Percentiles rank a stretch among this genome's conserved stretches.
Conservation (phyloP, 2,888 invertebrate genomes). For the Prosopocoilus inquinatus region DNA sequence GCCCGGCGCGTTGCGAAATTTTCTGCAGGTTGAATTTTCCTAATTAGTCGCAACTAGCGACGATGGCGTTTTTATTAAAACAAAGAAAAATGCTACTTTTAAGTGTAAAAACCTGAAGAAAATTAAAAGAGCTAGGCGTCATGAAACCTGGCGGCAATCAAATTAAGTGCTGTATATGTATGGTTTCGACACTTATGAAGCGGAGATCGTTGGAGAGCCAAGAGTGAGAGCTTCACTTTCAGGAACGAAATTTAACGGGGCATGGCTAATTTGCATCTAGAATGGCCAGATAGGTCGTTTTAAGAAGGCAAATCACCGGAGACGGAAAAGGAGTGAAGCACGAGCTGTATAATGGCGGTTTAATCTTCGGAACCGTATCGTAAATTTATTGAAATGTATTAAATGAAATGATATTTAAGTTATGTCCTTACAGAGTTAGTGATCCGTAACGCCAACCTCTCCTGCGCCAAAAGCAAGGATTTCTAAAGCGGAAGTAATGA, state of each 20-base stretch:
- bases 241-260: conserved; percentile 47
- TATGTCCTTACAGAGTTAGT: too few relatives aligned
- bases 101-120: neutral
- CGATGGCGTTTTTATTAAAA: neutral
- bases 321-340: conserved; percentile 43
- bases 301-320: conserved; percentile 42
- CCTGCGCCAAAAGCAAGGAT: too few relatives aligned
- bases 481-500: too few relatives aligned
- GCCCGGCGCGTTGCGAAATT: neutral
- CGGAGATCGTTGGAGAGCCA: conserved; percentile 36
- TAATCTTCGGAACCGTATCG: conserved; percentile 46
- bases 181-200: conserved; percentile 32
- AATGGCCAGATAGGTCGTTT: conserved; percentile 43
- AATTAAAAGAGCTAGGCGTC: neutral
- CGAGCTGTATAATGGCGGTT: conserved; percentile 49
- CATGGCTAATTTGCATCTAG: conserved; percentile 47
- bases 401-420: conserved; percentile 38
- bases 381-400: conserved; percentile 51
- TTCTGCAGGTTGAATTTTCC: neutral
- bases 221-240: conserved; percentile 41
- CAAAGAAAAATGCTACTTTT: neutral
- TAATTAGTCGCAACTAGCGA: neutral
- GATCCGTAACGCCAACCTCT: too few relatives aligned
- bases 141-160: neutral
- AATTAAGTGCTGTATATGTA: conserved; percentile 18